Evolutionary conservation across 2,888 invertebrate species (phyloP).

Genomic region (Halictus ligatus): DNA sequence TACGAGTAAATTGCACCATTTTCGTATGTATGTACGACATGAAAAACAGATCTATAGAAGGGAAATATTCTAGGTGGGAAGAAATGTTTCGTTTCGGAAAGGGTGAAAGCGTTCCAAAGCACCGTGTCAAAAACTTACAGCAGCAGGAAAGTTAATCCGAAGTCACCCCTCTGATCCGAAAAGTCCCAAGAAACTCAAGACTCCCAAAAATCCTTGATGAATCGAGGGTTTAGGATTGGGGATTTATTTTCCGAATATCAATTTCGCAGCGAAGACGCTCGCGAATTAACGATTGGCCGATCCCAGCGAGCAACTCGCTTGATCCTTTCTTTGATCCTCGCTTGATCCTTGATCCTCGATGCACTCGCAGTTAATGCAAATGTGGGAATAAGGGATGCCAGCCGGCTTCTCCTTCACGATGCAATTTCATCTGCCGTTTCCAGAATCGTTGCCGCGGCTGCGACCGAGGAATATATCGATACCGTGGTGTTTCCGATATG

Average conservation of each 20-base stretch:
- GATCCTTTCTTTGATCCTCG: conserved; percentile 55
- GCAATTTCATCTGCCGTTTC: conserved; percentile 55
- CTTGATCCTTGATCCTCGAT: conserved; percentile 53
- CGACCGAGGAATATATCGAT: conserved; percentile 36
- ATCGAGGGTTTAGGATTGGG: not conserved
- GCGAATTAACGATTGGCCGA: conserved; percentile 47
- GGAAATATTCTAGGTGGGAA: no score
- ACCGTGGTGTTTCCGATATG: conserved; percentile 18
- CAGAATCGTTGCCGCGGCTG: conserved; percentile 10
- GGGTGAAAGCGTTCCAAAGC: no score
- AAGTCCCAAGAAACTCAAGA: not conserved
- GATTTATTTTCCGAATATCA: not conserved
- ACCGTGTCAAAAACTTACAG: no score
- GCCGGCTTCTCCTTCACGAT: conserved; percentile 52
- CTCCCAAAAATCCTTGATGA: not conserved
- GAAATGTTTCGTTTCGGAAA: no score
- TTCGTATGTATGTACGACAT: no score
- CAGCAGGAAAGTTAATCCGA: not conserved
- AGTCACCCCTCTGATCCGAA: not conserved
- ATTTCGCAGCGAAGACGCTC: no score
- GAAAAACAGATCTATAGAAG: no score
- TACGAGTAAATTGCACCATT: no score
- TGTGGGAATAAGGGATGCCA: conserved; percentile 46
- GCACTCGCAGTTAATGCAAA: conserved; percentile 65
- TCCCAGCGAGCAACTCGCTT: conserved; percentile 56